phyloP scores from a whole-genome alignment of 2,113 vertebrate species.

The Noctilio leporinus region DNA sequence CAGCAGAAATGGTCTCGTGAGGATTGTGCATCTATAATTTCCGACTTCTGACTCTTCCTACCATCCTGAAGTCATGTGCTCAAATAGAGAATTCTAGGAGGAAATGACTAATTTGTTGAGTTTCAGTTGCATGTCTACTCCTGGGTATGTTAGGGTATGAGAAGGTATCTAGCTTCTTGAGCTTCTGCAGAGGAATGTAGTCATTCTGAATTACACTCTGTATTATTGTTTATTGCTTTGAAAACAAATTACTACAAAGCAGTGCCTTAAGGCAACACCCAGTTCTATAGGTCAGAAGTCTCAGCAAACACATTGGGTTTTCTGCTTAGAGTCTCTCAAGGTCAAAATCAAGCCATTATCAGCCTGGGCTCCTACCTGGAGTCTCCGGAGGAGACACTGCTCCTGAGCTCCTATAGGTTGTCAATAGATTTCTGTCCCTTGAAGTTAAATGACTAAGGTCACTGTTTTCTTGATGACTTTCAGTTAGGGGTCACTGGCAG shows the following conservation, averaged over 20 bases:
- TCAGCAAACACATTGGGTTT: neutral
- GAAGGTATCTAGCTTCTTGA: neutral
- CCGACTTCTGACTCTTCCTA: neutral
- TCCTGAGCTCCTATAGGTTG: neutral
- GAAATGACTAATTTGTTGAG: neutral
- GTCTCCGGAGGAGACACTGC: neutral
- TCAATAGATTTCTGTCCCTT: neutral
- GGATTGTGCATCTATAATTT: neutral
- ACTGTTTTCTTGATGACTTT: neutral
- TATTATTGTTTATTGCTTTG: neutral
- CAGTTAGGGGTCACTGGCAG: neutral
- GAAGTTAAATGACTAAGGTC: neutral
- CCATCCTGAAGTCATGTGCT: neutral
- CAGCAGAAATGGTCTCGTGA: neutral
- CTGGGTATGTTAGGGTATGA: neutral
- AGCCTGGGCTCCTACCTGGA: neutral
- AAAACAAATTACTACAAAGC: neutral
- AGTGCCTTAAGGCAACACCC: neutral
- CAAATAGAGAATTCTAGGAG: neutral
- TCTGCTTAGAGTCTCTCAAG: neutral
- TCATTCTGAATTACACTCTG: neutral
- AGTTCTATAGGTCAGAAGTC: neutral
- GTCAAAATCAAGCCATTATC: neutral
- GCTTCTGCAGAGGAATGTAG: neutral
- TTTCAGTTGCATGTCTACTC: neutral